Evolutionary conservation across 2,113 vertebrate species (phyloP), one percentile per base, ranked within the genome.

Genomic region (Myrmecobius fasciatus): DNA sequence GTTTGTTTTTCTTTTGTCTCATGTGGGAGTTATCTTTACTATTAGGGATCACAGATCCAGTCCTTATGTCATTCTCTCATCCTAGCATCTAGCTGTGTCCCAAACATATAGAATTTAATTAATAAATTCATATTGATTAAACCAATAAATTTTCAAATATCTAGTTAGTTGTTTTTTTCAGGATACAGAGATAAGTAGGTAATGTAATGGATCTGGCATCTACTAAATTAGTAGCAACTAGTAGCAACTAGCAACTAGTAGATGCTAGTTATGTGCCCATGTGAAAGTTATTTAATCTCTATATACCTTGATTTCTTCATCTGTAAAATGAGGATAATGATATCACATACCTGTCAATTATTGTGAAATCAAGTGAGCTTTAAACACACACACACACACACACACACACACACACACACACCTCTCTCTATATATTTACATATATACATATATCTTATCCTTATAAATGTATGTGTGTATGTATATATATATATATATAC

Each of bases 331-430:
- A 2, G 25, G 0, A 53, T n/a, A 0, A 83, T 52, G n/a, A 51
- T 0, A 0, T 22, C 14, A n/a, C 14, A 3, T 67, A 17, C 31
- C 28, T 14, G 3, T 31, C 12, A n/a, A 14, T 67, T 67, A 17
- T 67, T 67, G 12, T n/a, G 3, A 67, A 14, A 67, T 36, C 14
- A 67, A n/a, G 14, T 67, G 60, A 67, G 60, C n/a, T 10, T 51
- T 51, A 1, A 10, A 51, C 49, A 49, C 49, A 48, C 48, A 48
- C 48, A 48, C 48, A 48, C 48, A 48, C 48, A 48, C 48, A 48
- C 48, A 48, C 48, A 48, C 48, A 48, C 48, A 48, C 48, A 48
- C 48, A 48, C 48, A 48, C 48, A 48, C 48, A 48, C 48, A 48
- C 48, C 6, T 48, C 3, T 48, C 3, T 48, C 3, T 48, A 48